These are phyloP conservation scores for Apodemia mormo DNA, from an alignment of 2,888 invertebrate genomes.

Conservation along the genomic window DNA sequence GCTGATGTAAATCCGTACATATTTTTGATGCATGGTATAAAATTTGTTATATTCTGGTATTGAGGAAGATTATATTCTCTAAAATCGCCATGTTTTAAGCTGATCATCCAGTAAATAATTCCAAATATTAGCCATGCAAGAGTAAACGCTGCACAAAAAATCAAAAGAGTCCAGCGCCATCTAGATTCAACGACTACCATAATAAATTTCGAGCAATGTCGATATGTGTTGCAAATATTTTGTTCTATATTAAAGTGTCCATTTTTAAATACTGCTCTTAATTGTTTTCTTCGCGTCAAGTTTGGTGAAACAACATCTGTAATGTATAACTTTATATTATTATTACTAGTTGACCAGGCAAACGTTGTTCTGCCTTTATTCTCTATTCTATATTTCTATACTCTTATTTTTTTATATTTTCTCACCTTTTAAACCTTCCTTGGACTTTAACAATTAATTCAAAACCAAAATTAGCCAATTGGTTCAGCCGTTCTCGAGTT, in stretches of 20 bases:
- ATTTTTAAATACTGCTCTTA: slow-evolving; percentile 90
- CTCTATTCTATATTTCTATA: no score
- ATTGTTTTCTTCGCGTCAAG: slow-evolving; percentile 36
- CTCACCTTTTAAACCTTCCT: no score
- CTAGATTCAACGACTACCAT: slow-evolving; percentile 87
- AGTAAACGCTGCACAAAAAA: slow-evolving; percentile 92
- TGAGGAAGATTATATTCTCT: slow-evolving; percentile 83
- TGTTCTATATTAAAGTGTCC: slow-evolving; percentile 94
- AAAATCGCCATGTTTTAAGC: slow-evolving; percentile 94
- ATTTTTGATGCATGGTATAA: slow-evolving; percentile 93
- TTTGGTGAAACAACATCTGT: slow-evolving; percentile 27
- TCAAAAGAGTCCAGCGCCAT: slow-evolving; percentile 96
- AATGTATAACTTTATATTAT: no score
- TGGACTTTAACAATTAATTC: no score
- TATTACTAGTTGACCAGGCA: no score
- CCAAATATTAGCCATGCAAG: slow-evolving; percentile 95
- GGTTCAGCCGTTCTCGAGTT: no score
- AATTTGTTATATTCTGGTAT: slow-evolving; percentile 78
- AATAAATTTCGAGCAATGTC: slow-evolving; percentile 5
- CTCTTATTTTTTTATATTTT: no score
- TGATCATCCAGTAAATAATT: slow-evolving; percentile 94
- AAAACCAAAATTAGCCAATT: no score
- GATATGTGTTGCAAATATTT: slow-evolving; percentile 24
- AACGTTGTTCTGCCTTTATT: no score
- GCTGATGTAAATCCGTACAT: slow-evolving; percentile 95